Base-by-base conservation (phyloP, 2,797 vertebrate species). In the Fringilla coelebs region DNA sequence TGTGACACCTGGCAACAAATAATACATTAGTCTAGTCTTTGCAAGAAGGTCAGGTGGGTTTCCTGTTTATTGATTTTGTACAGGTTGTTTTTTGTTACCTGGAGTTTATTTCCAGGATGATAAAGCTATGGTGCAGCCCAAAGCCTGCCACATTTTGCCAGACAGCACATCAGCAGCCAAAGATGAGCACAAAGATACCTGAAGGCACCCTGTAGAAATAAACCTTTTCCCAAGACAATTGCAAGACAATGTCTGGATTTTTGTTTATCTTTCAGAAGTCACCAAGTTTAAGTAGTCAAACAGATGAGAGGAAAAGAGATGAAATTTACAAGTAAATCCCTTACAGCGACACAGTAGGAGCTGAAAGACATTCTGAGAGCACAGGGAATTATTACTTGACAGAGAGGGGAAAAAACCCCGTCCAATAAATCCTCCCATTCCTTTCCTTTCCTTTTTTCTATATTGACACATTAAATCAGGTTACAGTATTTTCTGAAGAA, bases 381-480 rank as follows among this genome's bases (percentile, higher is more conserved):
- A n/a, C 17, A 43, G 31, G 31, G 24, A 57, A 11, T 45, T 68
- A 46, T 0, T 0, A 46, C 10, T 66, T 34, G 31, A 58, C 10
- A 55, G 66, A 58, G 21, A 43, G 36, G 17, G 7, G 5, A 9
- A 12, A 54, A 81, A 82, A 68, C 2, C 0, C 25, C 0, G 46
- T 58, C 63, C 45, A 11, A 70, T 34, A 63, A 86, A 84, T 45
- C 21, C 6, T 57, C 2, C 28, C 24, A 21, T 32, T 12, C 21
- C 9, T 18, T 16, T 6, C 51, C 14, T 22, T 17, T 8, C 13
- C 11, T 8, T 17, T 70, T 41, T 32, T 18, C 29, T 58, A 16
- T 36, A 38, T 13, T 48, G 55, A 54, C 43, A 70, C 17, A 29
- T 65, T 73, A 65, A 57, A 67, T 66, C 13, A 74, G 11, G 22